Evolutionary conservation across 2,113 vertebrate genomes (phyloP).

Genomic region (Micronycteris hirsuta): DNA sequence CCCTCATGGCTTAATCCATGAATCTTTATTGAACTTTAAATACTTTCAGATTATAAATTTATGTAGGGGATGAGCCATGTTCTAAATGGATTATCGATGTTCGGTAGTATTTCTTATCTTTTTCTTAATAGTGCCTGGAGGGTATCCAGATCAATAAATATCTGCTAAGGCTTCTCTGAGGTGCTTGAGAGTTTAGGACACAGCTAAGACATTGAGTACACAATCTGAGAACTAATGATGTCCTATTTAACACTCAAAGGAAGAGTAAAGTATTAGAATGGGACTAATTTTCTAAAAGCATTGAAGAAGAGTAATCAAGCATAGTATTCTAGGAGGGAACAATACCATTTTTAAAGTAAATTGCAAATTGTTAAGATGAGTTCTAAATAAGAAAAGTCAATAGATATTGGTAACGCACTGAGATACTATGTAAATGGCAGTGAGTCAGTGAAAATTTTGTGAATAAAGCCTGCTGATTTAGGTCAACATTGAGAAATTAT

Average conservation of each 20-base stretch:
- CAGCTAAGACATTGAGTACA: slow-evolving; percentile 6
- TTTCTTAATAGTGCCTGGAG: background rate
- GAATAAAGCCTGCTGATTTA: slow-evolving; percentile 70
- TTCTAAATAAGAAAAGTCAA: slow-evolving; percentile 64
- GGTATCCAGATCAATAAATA: background rate
- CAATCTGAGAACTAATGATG: slow-evolving; percentile 47
- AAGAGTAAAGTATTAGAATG: slow-evolving; percentile 60
- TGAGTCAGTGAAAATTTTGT: slow-evolving; percentile 42
- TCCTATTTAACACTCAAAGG: slow-evolving; percentile 50
- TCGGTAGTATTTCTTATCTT: background rate
- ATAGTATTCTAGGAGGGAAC: slow-evolving; percentile 44
- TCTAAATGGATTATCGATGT: background rate
- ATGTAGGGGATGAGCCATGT: background rate
- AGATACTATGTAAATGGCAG: slow-evolving; percentile 34
- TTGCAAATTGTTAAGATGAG: slow-evolving; percentile 65
- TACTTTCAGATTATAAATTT: background rate
- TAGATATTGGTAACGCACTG: slow-evolving; percentile 59
- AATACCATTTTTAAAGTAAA: slow-evolving; percentile 66
- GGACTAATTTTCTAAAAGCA: slow-evolving; percentile 63
- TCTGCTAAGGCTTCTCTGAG: background rate
- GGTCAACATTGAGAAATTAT: slow-evolving; percentile 55
- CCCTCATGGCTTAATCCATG: background rate
- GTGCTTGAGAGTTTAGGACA: background rate
- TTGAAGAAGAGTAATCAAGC: slow-evolving; percentile 60
- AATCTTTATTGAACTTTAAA: background rate